Conservation (phyloP, 1,140 invertebrate genomes). For the Diprion similis region DNA sequence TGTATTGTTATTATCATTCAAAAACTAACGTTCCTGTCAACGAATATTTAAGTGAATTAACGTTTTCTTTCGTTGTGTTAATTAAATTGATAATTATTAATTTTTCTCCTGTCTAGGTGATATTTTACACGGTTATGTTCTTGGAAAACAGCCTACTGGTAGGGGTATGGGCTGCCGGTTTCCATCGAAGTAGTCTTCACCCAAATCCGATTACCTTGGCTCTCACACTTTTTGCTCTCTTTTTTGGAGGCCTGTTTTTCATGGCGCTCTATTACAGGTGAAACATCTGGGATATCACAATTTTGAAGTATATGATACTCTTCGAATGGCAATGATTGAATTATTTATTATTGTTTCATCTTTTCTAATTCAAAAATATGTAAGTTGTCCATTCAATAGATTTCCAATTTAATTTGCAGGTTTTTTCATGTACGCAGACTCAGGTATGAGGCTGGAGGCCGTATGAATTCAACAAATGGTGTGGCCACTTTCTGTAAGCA, state of each 20-base stretch:
- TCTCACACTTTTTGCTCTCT: conserved; percentile 65
- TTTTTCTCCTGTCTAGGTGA: conserved; percentile 62
- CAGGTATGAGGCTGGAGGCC: conserved; percentile 71
- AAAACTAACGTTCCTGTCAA: neutral
- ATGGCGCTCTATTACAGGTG: conserved; percentile 85
- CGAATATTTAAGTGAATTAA: neutral
- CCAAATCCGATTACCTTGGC: conserved; percentile 64
- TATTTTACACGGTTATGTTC: conserved; percentile 92
- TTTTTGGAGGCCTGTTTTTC: conserved; percentile 80
- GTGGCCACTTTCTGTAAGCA: conserved; percentile 46
- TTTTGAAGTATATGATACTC: conserved; percentile 1
- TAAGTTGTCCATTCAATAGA: too few relatives aligned
- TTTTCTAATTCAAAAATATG: neutral
- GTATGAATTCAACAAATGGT: conserved; percentile 55
- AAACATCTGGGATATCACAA: neutral
- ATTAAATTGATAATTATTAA: conserved; percentile 17
- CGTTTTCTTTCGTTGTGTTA: neutral
- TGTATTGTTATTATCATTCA: conserved; percentile 26
- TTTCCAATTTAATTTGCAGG: conserved; percentile 46
- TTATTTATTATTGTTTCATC: neutral
- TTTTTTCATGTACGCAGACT: conserved; percentile 74
- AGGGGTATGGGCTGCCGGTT: conserved; percentile 73
- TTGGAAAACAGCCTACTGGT: conserved; percentile 84
- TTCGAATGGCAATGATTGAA: conserved; percentile 12
- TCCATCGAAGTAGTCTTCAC: conserved; percentile 51